Evolutionary conservation across 2,797 vertebrate species (phyloP).

Genomic region (Anomalospiza imberbis): DNA sequence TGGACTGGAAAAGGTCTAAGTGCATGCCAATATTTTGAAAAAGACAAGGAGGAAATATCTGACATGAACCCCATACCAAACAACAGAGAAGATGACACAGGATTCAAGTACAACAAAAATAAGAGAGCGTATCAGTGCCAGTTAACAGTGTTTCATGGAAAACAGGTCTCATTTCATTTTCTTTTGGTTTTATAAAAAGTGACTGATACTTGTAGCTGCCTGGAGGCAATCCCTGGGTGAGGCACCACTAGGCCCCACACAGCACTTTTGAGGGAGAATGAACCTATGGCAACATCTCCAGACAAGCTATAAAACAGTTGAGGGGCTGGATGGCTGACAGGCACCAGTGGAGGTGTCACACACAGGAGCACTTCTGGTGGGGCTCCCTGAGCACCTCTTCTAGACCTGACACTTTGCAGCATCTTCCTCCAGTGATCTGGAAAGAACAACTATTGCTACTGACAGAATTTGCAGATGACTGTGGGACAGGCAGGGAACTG

Average conservation of each 20-base stretch:
- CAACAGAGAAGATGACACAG: neutral
- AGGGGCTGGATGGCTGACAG: neutral
- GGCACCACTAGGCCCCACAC: neutral
- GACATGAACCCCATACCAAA: neutral
- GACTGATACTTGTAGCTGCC: neutral
- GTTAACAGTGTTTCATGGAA: neutral
- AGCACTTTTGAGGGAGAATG: neutral
- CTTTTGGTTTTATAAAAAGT: neutral
- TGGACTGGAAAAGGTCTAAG: neutral
- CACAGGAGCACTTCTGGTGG: neutral
- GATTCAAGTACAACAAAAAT: neutral
- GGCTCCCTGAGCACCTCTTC: neutral
- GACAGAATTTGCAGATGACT: neutral
- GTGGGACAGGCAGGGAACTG: neutral
- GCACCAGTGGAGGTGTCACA: neutral
- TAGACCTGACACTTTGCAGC: neutral
- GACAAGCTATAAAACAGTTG: fast-evolving
- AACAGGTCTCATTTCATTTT: neutral
- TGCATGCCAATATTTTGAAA: neutral
- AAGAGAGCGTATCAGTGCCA: neutral
- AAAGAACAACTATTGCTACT: neutral
- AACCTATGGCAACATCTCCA: neutral
- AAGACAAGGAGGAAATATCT: neutral
- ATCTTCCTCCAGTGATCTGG: neutral
- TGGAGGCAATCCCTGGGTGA: neutral